Evolutionary conservation across 2,888 invertebrate species (phyloP).

Genomic region (Erynnis tages): DNA sequence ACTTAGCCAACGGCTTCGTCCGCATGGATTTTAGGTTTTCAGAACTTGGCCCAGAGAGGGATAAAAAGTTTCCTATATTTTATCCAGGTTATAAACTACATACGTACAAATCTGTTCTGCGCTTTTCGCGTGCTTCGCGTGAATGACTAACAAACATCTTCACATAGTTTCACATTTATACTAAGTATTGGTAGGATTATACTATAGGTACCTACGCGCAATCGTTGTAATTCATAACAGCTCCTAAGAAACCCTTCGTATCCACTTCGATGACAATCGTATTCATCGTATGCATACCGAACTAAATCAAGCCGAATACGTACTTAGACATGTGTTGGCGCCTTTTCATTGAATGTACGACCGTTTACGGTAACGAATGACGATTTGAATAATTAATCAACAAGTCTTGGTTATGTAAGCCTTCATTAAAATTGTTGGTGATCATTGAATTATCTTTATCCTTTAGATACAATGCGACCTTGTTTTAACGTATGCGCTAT

Average conservation of each 20-base stretch:
- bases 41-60: no score
- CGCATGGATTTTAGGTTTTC: no score
- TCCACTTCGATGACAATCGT: not conserved
- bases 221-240: not conserved
- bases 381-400: conserved; percentile 59
- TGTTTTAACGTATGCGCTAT: conserved; percentile 9
- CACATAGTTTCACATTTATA: not conserved
- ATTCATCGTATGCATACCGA: conserved; percentile 4
- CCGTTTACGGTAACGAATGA: conserved; percentile 54
- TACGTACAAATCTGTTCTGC: no score
- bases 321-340: conserved; percentile 37
- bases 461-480: conserved; percentile 14
- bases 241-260: not conserved
- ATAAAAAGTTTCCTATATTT: no score
- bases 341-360: conserved; percentile 50
- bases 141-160: no score
- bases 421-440: conserved; percentile 56
- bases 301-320: conserved; percentile 16
- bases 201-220: not conserved
- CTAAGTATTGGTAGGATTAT: not conserved
- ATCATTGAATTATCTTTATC: conserved; percentile 24
- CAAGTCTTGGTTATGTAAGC: conserved; percentile 48
- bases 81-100: no score
- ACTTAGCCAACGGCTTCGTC: no score
- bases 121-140: no score